A percentile compares a stretch with the other conserved stretches of the same genome.
Evolutionary conservation across 2,888 invertebrate species (phyloP).

Genomic region (Suillia variegata): DNA sequence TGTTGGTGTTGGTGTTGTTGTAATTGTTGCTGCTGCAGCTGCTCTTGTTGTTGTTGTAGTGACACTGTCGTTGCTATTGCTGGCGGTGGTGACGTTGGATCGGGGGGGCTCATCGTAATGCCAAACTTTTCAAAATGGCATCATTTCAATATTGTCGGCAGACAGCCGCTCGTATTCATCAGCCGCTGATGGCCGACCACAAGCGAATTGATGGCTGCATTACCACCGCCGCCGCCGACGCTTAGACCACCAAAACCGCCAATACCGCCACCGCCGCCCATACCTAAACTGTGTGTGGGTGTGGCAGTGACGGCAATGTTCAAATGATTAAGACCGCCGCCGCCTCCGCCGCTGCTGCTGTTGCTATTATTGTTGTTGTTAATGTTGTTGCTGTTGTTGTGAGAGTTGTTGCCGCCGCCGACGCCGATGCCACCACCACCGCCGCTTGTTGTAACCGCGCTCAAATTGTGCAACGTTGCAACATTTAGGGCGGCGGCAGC

Average conservation of each 20-base stretch:
- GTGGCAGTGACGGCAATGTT: constrained; percentile 48
- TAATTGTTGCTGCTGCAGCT: not conserved
- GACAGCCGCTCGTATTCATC: constrained; percentile 51
- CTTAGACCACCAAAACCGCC: constrained; percentile 38
- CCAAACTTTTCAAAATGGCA: constrained; percentile 53
- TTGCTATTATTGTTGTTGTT: constrained; percentile 34
- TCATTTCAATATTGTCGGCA: constrained; percentile 57
- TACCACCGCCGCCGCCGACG: constrained; percentile 46
- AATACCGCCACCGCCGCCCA: constrained; percentile 38
- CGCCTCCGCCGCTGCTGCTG: constrained; percentile 32
- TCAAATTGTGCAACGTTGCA: constrained; percentile 33
- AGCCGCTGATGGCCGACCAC: constrained; percentile 55
- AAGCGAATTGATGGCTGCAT: constrained; percentile 49
- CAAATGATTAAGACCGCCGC: constrained; percentile 47
- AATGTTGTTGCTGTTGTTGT: constrained; percentile 21
- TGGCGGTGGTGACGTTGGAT: constrained; percentile 34
- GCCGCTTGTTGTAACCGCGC: constrained; percentile 32
- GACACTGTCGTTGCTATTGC: constrained; percentile 25
- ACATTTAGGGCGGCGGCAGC: constrained; percentile 32
- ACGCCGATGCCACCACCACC: constrained; percentile 27
- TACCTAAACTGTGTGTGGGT: constrained; percentile 40
- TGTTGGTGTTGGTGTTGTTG: constrained; percentile 31
- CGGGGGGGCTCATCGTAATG: constrained; percentile 43
- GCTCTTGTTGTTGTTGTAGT: constrained; percentile 14
- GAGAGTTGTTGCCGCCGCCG: constrained; percentile 27